A percentile compares a stretch with the other conserved stretches of the same genome.
These are phyloP conservation scores for Carposina sasakii DNA, from an alignment of 1,140 invertebrate species.

Conservation along the genomic window DNA sequence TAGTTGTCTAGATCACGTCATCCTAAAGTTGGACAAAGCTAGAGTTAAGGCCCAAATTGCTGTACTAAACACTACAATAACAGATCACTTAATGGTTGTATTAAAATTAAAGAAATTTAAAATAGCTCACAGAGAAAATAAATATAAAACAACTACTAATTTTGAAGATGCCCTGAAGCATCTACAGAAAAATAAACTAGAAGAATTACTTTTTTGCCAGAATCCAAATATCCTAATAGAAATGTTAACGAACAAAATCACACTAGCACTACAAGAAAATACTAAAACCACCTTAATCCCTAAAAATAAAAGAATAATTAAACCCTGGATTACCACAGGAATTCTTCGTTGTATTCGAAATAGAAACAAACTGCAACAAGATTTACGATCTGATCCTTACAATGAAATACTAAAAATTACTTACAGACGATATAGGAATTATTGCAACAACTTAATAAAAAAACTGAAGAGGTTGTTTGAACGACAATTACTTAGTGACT, in stretches of 20 bases:
- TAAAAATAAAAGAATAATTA: conserved; percentile 3
- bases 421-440: conserved; percentile 21
- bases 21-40: conserved; percentile 6
- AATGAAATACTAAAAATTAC: conserved; percentile 12
- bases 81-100: conserved; percentile 9
- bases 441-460: conserved; percentile 25
- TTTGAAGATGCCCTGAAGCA: neutral
- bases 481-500: conserved; percentile 12
- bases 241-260: neutral
- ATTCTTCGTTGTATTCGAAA: conserved; percentile 22
- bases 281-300: neutral
- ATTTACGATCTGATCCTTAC: conserved; percentile 14
- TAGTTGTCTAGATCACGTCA: conserved; percentile 18
- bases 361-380: conserved; percentile 14
- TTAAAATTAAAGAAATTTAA: neutral
- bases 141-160: neutral
- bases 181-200: neutral
- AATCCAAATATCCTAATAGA: neutral
- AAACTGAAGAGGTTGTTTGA: conserved; percentile 18
- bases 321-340: conserved; percentile 29
- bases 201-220: neutral
- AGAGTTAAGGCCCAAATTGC: neutral
- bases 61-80: conserved; percentile 5
- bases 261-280: neutral
- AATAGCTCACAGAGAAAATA: neutral